Base-by-base conservation (phyloP, 2,888 invertebrate genomes). In the Hydriomena furcata region DNA sequence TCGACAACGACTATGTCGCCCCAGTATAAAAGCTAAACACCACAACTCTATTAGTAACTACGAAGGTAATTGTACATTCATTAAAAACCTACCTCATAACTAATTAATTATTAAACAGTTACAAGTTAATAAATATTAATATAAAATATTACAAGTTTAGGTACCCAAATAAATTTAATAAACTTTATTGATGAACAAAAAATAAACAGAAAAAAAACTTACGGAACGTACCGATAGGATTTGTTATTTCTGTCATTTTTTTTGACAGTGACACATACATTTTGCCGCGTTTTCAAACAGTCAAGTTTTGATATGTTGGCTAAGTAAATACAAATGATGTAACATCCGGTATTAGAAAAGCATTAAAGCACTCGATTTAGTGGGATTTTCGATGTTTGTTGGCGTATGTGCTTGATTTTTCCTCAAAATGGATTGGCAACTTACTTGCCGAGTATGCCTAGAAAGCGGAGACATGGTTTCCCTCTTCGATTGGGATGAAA, bases 401-500 rank as follows among this genome's bases (percentile, higher is more conserved):
- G 34, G 35, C 25, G 52, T 38, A 56, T 54, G 61, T 63, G 58
- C 52, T 35, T 51, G 23, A 58, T 65, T 67, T 52, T 57, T 42
- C 10, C 46, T 17, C 60, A 82, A 78, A 69, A 91, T 91, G 91
- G 91, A 91, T 77, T 91, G 91, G 91, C 91, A 91, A 81, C 77
- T 88, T 82, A 88, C 91, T 32, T 91, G 91, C 65, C 76, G 91
- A 68, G 91, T 91, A 65, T 91, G 91, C 65, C 65, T 91, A 50
- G 89, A 91, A 64, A 84, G 82, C 27, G 91, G 90, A 20, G 91
- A 91, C 61, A 90, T 91, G 89, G 91, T 91, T 65, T 91, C 91
- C 45, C 73, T 91, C 21, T 91, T 91, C 65, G 91, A 91, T 82
- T 91, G 91, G 87, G 91, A 91, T 61, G 91, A 91, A 84, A 91